Conservation (phyloP, 1,140 invertebrate species). For the Glomeris maerens region DNA sequence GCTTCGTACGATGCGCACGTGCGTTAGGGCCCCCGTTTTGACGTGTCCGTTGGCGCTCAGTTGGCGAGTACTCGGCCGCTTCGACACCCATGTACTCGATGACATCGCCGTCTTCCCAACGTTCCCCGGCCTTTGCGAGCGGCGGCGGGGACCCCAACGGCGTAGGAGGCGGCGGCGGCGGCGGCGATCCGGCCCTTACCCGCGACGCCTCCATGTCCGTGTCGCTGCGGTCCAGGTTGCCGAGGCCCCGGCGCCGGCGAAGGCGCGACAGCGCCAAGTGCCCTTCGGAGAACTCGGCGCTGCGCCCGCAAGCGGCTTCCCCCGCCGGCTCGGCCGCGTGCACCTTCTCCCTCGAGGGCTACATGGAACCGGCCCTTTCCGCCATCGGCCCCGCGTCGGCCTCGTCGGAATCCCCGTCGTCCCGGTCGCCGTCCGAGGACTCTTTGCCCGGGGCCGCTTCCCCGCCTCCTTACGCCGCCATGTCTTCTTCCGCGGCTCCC, state of each 20-base stretch:
- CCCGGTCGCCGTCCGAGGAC: slow-evolving; percentile 45
- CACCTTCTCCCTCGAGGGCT: slow-evolving; percentile 67
- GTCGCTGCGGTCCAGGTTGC: slow-evolving; percentile 10
- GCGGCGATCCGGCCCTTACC: not conserved
- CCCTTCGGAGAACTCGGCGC: not conserved
- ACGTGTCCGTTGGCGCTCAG: no score
- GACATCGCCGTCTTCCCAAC: slow-evolving; percentile 1
- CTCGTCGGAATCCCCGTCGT: slow-evolving; percentile 10
- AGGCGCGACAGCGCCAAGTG: slow-evolving; percentile 18
- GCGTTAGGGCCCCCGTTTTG: no score
- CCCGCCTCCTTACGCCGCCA: slow-evolving; percentile 47
- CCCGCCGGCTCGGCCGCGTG: slow-evolving; percentile 69
- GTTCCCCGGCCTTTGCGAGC: slow-evolving; percentile 10
- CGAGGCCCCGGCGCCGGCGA: slow-evolving; percentile 18
- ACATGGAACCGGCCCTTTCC: slow-evolving; percentile 48
- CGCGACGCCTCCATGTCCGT: slow-evolving; percentile 12
- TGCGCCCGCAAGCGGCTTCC: slow-evolving; percentile 28
- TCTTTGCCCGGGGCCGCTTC: slow-evolving; percentile 77
- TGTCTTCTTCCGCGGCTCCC: no score
- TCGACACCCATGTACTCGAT: slow-evolving; percentile 13
- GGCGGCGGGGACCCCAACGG: slow-evolving; percentile 4
- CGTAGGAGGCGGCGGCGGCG: slow-evolving; percentile 1
- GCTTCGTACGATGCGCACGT: no score
- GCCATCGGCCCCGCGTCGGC: not conserved
- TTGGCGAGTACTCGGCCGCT: slow-evolving; percentile 9